phyloP scores from a whole-genome alignment of 2,888 invertebrate genomes.

The Stenotaenia linearis region DNA sequence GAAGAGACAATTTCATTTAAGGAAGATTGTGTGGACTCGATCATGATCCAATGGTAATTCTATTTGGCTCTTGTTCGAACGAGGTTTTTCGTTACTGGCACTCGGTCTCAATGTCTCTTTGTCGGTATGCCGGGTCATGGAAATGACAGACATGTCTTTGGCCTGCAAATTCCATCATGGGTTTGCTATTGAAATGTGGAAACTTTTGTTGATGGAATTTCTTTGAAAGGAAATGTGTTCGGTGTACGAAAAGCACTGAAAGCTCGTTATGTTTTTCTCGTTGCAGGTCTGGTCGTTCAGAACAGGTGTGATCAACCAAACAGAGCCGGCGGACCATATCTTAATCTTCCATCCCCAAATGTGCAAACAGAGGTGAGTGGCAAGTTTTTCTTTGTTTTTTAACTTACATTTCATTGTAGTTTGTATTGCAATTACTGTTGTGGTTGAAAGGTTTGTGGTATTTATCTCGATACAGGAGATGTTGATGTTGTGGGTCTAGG shows the following conservation, averaged over 20 bases:
- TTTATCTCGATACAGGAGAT: no score
- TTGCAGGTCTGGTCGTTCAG: slow-evolving; percentile 45
- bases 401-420: background rate
- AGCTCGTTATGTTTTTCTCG: background rate
- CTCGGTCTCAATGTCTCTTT: background rate
- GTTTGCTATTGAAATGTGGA: background rate
- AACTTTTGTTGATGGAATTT: background rate
- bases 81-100: background rate
- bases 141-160: background rate
- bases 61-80: background rate
- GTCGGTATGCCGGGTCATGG: background rate
- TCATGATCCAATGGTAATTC: background rate
- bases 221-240: background rate
- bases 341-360: slow-evolving; percentile 48
- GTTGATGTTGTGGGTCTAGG: no score
- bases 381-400: background rate
- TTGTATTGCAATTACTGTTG: no score
- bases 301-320: slow-evolving; percentile 44
- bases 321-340: slow-evolving; percentile 41
- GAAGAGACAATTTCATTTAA: background rate
- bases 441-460: no score
- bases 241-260: background rate
- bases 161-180: background rate
- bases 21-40: background rate
- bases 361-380: slow-evolving; percentile 45